Evolutionary conservation across 2,888 invertebrate species (phyloP), one percentile per base, ranked within the genome.

Genomic region (Orthosia gothica): DNA sequence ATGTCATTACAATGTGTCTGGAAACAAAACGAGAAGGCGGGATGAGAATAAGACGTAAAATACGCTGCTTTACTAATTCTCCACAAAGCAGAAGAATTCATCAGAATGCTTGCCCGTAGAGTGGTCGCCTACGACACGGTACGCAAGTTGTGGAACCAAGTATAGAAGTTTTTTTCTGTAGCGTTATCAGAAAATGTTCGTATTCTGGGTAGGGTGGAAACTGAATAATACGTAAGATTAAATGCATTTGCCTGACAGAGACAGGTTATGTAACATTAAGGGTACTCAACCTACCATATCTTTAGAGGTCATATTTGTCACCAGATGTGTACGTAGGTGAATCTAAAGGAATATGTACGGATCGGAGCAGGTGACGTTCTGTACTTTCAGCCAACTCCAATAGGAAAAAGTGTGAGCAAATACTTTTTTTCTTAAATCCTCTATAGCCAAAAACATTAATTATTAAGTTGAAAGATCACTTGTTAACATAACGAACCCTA

Each of bases 81-180:
- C 67, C 77, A 90, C 89, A 90, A 90, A 91, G 89, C 86, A 87
- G 82, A 88, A 87, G 88, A 90, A 91, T 89, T 91, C 89, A 89
- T 89, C 89, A 84, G 85, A 88, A 87, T 85, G 82, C 80, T 87
- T 79, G 81, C 72, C 76, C 65, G 80, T 76, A 81, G 84, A 89
- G 87, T 85, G 85, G 85, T 84, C 68, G 73, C 70, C 58, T 79
- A 63, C 71, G 15, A 84, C 74, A 12, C 81, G 87, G 84, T 73
- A 71, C 91, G 82, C 52, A 18, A 85, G 40, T 83, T 13, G 68
- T 20, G 16, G 61, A 61, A 45, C 2, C 15, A 20, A 61, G 16
- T 55, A 40, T 40, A 40, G 40, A 40, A 40, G 40, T 1, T 1
- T 40, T 40, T 40, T 40, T 40, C 32, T 32, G 32, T 7, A 32